A percentile compares a stretch with the other conserved stretches of the same genome.
Evolutionary conservation across 1,140 invertebrate genomes (phyloP).

Genomic region (Lanistes nyassanus): DNA sequence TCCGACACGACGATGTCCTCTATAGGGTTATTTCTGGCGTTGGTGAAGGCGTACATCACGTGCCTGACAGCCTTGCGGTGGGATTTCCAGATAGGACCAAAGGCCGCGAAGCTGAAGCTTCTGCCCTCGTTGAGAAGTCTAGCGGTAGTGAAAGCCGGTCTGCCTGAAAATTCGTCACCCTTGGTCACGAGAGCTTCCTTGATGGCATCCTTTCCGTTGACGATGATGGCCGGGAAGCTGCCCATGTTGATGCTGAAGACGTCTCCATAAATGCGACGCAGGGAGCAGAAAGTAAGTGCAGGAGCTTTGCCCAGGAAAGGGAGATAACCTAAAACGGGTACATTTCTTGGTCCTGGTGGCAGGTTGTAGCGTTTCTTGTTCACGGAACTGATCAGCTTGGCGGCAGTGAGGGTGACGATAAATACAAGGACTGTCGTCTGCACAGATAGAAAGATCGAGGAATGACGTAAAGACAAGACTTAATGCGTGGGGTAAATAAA

Average conservation of each 20-base stretch:
- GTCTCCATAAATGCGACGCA: slow-evolving; percentile 38
- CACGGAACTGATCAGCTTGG: not conserved
- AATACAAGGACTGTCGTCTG: not conserved
- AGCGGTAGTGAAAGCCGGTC: slow-evolving; percentile 34
- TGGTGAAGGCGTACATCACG: slow-evolving; percentile 28
- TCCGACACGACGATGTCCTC: slow-evolving; percentile 28
- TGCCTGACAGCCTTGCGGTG: slow-evolving; percentile 28
- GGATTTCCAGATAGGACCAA: slow-evolving; percentile 19
- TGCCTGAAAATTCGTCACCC: slow-evolving; percentile 37
- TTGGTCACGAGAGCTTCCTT: slow-evolving; percentile 32
- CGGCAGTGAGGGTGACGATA: not conserved
- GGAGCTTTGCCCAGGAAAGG: slow-evolving; percentile 40
- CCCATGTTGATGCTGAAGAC: slow-evolving; percentile 42
- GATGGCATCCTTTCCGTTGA: slow-evolving; percentile 38
- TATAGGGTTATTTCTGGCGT: slow-evolving; percentile 12
- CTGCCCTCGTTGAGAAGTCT: slow-evolving; percentile 20
- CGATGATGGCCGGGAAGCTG: slow-evolving; percentile 34
- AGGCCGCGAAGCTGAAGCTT: slow-evolving; percentile 26
- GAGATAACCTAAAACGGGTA: slow-evolving; percentile 48
- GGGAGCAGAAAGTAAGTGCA: slow-evolving; percentile 8
- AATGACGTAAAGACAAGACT: too few relatives aligned
- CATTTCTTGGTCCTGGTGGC: slow-evolving; percentile 43
- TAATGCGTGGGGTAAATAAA: too few relatives aligned
- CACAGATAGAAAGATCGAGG: not conserved
- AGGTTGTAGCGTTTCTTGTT: slow-evolving; percentile 10